A percentile compares a stretch with the other conserved stretches of the same genome.
Conservation (phyloP, 2,888 invertebrate genomes). For the Vandiemenella viatica region DNA sequence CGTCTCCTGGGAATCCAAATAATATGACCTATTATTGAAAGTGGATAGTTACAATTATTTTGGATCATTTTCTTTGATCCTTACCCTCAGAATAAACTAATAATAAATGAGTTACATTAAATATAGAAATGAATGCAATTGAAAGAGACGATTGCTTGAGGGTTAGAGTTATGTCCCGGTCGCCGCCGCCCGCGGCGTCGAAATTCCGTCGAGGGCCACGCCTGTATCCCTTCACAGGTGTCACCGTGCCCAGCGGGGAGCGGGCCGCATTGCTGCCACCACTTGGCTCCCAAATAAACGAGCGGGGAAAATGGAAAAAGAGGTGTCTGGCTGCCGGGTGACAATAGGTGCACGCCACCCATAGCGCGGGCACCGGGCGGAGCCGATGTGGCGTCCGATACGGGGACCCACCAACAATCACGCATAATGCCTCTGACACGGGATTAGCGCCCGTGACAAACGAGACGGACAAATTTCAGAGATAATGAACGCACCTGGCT, state of each 20-base stretch:
- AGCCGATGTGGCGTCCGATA: background rate
- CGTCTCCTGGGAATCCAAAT: no score
- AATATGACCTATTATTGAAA: no score
- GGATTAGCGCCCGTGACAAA: conserved; percentile 3
- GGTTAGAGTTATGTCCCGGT: no score
- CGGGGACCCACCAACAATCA: background rate
- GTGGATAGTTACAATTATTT: no score
- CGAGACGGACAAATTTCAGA: conserved; percentile 1
- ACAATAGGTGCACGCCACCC: background rate
- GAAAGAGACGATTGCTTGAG: no score
- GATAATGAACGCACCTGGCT: no score
- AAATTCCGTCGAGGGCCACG: background rate
- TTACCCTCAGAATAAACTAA: no score
- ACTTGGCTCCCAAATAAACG: background rate
- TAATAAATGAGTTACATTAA: no score
- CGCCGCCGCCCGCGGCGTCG: no score
- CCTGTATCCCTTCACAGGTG: background rate
- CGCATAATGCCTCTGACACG: conserved; percentile 2
- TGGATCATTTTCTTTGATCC: no score
- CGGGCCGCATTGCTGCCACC: background rate
- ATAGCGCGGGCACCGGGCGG: no score
- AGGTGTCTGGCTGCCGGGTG: background rate
- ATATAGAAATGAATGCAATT: no score
- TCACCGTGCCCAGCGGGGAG: background rate
- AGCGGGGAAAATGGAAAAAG: background rate